phyloP scores from a whole-genome alignment of 2,888 invertebrate genomes.

The Trachelus iudaicus region DNA sequence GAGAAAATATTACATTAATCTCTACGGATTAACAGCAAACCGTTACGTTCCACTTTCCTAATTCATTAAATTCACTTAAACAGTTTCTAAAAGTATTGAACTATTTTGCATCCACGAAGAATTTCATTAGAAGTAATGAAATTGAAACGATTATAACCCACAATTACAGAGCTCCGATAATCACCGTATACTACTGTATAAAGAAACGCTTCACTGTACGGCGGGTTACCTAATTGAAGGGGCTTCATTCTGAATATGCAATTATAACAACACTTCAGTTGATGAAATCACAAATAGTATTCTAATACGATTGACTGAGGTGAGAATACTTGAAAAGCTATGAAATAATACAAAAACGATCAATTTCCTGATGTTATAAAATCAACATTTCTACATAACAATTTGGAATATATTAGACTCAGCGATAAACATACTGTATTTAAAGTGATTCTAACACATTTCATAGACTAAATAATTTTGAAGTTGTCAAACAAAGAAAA shows the following conservation, averaged over 20 bases:
- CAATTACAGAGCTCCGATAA: not conserved
- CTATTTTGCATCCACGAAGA: not conserved
- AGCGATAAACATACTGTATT: not conserved
- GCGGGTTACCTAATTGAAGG: not conserved
- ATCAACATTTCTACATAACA: no score
- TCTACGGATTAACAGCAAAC: not conserved
- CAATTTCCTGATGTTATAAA: not conserved
- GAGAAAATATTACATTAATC: not conserved
- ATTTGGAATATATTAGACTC: not conserved
- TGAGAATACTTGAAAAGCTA: not conserved
- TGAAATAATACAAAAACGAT: not conserved
- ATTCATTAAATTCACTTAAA: not conserved
- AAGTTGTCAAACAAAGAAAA: not conserved
- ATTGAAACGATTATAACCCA: not conserved
- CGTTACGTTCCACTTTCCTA: not conserved
- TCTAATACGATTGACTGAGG: not conserved
- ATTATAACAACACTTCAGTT: not conserved
- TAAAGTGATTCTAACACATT: not conserved
- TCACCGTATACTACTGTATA: not conserved
- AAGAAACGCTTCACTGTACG: not conserved
- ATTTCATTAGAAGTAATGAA: not conserved
- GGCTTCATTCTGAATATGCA: not conserved
- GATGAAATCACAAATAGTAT: not conserved
- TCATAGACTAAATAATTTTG: not conserved
- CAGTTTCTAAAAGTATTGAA: not conserved